These are phyloP conservation scores for Silurus meridionalis DNA, from an alignment of 2,113 vertebrate species.

Conservation along the genomic window DNA sequence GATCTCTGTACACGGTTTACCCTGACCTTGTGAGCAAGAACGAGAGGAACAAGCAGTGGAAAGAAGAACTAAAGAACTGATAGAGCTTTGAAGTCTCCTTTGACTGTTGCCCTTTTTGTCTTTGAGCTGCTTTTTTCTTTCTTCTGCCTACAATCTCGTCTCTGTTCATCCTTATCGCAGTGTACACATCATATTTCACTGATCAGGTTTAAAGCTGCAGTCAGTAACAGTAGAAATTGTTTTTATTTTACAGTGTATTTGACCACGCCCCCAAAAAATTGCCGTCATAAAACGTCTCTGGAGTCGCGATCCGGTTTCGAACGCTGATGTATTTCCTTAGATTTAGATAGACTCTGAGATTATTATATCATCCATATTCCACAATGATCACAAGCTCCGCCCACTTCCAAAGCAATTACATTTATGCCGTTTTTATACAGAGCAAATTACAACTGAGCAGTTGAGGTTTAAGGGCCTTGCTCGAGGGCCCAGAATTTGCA, in stretches of 20 bases:
- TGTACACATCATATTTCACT: neutral
- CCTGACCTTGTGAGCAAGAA: conserved; percentile 49
- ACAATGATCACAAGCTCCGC: neutral
- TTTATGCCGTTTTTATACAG: too few species aligned
- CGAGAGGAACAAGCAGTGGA: conserved; percentile 32
- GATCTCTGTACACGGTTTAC: conserved; percentile 21
- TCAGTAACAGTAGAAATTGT: neutral
- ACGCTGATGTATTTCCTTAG: neutral
- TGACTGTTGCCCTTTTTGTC: conserved; percentile 28
- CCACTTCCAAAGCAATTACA: neutral
- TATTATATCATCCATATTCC: neutral
- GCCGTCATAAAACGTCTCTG: neutral
- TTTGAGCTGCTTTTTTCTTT: neutral
- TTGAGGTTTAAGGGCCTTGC: too few species aligned
- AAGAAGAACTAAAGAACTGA: conserved; percentile 33
- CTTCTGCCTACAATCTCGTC: neutral
- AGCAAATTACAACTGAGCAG: too few species aligned
- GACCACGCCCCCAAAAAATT: neutral
- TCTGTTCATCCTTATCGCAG: neutral
- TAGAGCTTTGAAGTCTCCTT: conserved; percentile 42
- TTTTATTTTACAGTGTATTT: too few species aligned
- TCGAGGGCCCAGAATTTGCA: too few species aligned
- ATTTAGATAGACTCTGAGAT: too few species aligned
- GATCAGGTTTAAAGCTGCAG: neutral
- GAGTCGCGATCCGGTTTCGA: neutral